phyloP scores from a whole-genome alignment of 2,888 invertebrate species.

The Agapostemon virescens region DNA sequence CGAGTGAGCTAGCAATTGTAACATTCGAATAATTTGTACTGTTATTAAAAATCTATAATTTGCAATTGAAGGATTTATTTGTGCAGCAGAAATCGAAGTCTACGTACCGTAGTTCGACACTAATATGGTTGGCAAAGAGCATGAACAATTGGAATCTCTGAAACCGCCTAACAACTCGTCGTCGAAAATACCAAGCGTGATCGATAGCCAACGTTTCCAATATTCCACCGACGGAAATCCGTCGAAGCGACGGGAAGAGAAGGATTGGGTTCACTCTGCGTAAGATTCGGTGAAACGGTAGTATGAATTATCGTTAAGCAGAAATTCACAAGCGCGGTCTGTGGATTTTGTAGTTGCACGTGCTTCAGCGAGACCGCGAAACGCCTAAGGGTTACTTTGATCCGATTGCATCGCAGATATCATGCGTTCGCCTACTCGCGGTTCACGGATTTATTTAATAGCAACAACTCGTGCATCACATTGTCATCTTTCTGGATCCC shows the following conservation, averaged over 20 bases:
- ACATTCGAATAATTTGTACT: too few relatives aligned
- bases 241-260: background rate
- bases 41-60: too few relatives aligned
- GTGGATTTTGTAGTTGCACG: background rate
- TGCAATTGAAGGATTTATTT: too few relatives aligned
- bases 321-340: constrained; percentile 1
- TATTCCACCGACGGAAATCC: background rate
- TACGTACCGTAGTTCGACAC: too few relatives aligned
- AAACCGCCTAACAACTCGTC: too few relatives aligned
- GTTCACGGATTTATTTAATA: constrained; percentile 26
- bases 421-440: background rate
- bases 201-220: background rate
- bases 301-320: background rate
- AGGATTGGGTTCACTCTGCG: background rate
- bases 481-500: constrained; percentile 21
- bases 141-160: background rate
- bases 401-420: constrained; percentile 22
- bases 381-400: constrained; percentile 13
- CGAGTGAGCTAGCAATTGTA: too few relatives aligned
- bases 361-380: background rate
- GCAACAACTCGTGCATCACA: constrained; percentile 7
- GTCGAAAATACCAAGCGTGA: background rate
- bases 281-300: background rate
- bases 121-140: too few relatives aligned
- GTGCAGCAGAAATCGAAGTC: too few relatives aligned